Conservation (phyloP, 2,888 invertebrate species). For the Andricus curvator region DNA sequence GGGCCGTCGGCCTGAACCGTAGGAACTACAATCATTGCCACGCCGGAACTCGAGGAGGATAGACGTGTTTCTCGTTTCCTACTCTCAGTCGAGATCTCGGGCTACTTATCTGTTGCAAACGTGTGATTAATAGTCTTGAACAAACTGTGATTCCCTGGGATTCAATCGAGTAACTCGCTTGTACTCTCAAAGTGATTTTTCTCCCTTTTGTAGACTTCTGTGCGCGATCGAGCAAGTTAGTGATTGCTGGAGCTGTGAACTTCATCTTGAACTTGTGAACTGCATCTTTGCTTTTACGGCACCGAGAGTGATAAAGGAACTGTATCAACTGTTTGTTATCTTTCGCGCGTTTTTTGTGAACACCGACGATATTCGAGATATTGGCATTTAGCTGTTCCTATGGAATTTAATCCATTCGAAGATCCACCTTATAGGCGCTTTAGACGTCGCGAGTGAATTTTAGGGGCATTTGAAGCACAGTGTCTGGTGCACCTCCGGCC, state of each 20-base stretch:
- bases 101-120: slow-evolving; percentile 40
- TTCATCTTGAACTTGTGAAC: slow-evolving; percentile 9
- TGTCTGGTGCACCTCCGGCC: not conserved
- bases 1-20: slow-evolving; percentile 67
- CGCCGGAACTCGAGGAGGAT: slow-evolving; percentile 76
- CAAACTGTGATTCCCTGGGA: slow-evolving; percentile 26
- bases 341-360: not conserved
- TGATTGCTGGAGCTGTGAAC: slow-evolving; percentile 32
- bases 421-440: slow-evolving; percentile 72
- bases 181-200: slow-evolving; percentile 29
- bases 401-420: slow-evolving; percentile 74
- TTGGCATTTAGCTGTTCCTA: slow-evolving; percentile 59
- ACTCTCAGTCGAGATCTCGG: slow-evolving; percentile 73
- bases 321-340: not conserved
- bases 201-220: slow-evolving; percentile 21
- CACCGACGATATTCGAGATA: not conserved
- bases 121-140: slow-evolving; percentile 29
- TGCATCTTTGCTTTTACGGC: not conserved
- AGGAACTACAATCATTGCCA: slow-evolving; percentile 72
- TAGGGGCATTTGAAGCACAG: not conserved
- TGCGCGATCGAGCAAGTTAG: slow-evolving; percentile 8
- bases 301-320: not conserved
- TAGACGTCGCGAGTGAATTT: slow-evolving; percentile 65
- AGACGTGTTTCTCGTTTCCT: slow-evolving; percentile 73
- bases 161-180: not conserved